These are phyloP conservation scores for Ctena decussata DNA, from an alignment of 2,888 invertebrate genomes.

Conservation along the genomic window DNA sequence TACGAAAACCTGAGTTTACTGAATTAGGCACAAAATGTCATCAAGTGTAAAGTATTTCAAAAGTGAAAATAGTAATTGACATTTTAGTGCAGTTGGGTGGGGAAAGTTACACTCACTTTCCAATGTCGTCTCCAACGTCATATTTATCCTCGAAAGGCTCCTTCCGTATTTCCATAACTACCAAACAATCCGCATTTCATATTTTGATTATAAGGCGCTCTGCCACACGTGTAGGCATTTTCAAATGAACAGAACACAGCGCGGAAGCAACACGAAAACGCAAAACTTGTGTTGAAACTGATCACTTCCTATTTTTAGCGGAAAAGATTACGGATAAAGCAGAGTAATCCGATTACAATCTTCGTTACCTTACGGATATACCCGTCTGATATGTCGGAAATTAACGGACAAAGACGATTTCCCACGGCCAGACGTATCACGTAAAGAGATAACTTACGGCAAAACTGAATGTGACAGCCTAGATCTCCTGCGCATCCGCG, in stretches of 20 bases:
- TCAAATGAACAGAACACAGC: neutral
- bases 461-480: no score
- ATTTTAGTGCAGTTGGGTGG: no score
- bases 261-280: slow-evolving; percentile 8
- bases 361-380: no score
- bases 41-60: no score
- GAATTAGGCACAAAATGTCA: no score
- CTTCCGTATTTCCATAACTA: slow-evolving; percentile 74
- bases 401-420: no score
- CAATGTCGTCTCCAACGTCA: slow-evolving; percentile 79
- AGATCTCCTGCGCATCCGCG: no score
- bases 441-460: no score
- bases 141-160: slow-evolving; percentile 76
- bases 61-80: no score
- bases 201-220: neutral
- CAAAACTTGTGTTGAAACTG: slow-evolving; percentile 28
- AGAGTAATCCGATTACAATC: slow-evolving; percentile 2
- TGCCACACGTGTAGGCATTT: slow-evolving; percentile 5
- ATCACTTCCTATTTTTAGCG: slow-evolving; percentile 28
- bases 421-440: no score
- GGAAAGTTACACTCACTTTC: slow-evolving; percentile 71
- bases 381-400: no score
- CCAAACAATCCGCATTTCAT: slow-evolving; percentile 18
- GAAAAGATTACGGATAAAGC: neutral
- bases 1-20: no score